Evolutionary conservation across 1,140 invertebrate species (phyloP), one percentile per base, ranked within the genome.

Genomic region (Musca domestica): DNA sequence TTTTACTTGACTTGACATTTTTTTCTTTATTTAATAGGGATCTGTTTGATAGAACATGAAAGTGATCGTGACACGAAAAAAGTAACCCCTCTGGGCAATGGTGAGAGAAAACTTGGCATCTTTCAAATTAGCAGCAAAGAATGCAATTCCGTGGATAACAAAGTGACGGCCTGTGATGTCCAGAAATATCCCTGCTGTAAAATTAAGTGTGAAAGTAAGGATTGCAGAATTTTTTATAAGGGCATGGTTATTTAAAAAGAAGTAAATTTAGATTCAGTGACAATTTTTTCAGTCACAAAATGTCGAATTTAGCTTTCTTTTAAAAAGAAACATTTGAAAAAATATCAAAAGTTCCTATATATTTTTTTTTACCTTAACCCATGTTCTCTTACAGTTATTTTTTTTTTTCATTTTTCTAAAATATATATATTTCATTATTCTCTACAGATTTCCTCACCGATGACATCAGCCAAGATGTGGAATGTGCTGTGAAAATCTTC

Each of bases 1-100:
- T 25, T 66, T 25, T 6, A 54, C 54, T 68, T n/a, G 17, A 49
- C 12, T 23, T 14, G 2, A 41, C 34, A 20, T 48, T 49, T 54
- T 47, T 52, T 19, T 17, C 15, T 54, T 74, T 63, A 70, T 64
- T 56, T 81, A 75, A 4, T 74, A 89, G 89, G 89, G 86, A 86
- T 91, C 1, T 92, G 91, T 70, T 75, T 91, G 66, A 86, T 91
- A 72, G 86, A 90, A 74, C 88, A 86, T 73, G 89, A 89, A 64
- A 92, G 90, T 71, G 83, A 83, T 1, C 81, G 89, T 70, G 83
- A 87, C 52, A 91, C 89, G 0, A 81, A 77, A 2, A 85, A 86
- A 72, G 77, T 89, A 1, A 87, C 84, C 0, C 84, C 83, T 3
- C 87, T 87, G 46, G 85, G 86, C 2, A 86, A 86, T 71, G 84